phyloP scores from a whole-genome alignment of 1,140 invertebrate genomes.

The Drosophila azteca region DNA sequence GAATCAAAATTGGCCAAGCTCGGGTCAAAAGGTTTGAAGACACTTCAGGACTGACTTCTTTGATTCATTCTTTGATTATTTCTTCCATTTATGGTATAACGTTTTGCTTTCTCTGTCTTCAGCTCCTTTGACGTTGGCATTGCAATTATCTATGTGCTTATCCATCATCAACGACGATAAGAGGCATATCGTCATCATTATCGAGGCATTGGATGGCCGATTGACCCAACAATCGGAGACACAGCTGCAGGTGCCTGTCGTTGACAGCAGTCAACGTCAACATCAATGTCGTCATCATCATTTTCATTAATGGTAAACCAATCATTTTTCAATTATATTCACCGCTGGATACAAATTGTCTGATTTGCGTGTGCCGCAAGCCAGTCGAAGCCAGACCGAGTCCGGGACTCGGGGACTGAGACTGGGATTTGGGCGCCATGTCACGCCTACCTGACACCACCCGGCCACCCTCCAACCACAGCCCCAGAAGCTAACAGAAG shows the following conservation, averaged over 20 bases:
- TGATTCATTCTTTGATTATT: no score
- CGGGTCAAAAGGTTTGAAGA: no score
- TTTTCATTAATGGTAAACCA: conserved; percentile 81
- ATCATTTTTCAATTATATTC: conserved; percentile 83
- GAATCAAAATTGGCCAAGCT: no score
- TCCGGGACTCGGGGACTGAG: neutral
- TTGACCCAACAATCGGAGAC: conserved; percentile 71
- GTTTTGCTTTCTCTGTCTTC: no score
- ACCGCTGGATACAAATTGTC: conserved; percentile 83
- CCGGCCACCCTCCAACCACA: neutral
- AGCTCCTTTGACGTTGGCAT: no score
- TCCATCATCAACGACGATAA: no score
- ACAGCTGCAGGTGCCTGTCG: conserved; percentile 68
- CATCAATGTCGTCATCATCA: conserved; percentile 65
- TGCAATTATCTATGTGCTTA: neutral
- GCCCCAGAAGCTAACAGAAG: no score
- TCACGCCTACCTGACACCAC: conserved; percentile 26
- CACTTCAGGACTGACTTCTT: no score
- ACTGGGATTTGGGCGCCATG: conserved; percentile 37
- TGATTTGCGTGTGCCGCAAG: conserved; percentile 68
- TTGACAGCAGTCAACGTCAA: conserved; percentile 59
- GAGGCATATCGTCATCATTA: neutral
- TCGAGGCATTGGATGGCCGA: conserved; percentile 55
- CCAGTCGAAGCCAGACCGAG: conserved; percentile 7
- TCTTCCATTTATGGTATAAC: no score